phyloP scores from a whole-genome alignment of 2,113 vertebrate species.

The Antechinus stuartii region DNA sequence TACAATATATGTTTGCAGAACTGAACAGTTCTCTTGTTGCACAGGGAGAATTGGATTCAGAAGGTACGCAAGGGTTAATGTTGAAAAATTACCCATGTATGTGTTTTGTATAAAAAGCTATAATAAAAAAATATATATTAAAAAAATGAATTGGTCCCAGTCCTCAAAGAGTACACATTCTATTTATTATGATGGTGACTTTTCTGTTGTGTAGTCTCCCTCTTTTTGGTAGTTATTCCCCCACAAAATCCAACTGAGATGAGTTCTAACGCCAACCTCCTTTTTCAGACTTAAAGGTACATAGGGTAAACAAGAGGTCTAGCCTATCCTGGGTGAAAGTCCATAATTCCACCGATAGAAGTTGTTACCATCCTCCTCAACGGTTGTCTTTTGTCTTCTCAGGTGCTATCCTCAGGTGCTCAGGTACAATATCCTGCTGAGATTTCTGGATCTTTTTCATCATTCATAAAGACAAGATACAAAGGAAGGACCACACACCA shows the following conservation, averaged over 20 bases:
- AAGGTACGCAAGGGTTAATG: too few relatives aligned
- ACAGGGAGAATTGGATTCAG: too few relatives aligned
- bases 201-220: background rate
- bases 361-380: background rate
- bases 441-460: background rate
- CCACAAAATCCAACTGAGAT: background rate
- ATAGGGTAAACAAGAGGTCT: background rate
- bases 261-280: background rate
- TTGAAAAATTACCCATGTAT: too few relatives aligned
- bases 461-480: slow-evolving; percentile 48
- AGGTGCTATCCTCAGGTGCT: slow-evolving; percentile 41
- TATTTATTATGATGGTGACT: background rate
- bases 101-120: too few relatives aligned
- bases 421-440: background rate
- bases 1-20: too few relatives aligned
- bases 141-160: background rate
- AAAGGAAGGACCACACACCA: background rate
- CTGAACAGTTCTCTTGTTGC: too few relatives aligned
- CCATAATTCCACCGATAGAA: background rate
- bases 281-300: background rate
- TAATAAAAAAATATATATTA: too few relatives aligned
- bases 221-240: background rate
- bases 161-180: background rate
- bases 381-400: slow-evolving; percentile 24
- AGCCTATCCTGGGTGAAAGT: slow-evolving; percentile 14